phyloP scores from a whole-genome alignment of 2,888 invertebrate genomes.

The Drosophila multiciliata region DNA sequence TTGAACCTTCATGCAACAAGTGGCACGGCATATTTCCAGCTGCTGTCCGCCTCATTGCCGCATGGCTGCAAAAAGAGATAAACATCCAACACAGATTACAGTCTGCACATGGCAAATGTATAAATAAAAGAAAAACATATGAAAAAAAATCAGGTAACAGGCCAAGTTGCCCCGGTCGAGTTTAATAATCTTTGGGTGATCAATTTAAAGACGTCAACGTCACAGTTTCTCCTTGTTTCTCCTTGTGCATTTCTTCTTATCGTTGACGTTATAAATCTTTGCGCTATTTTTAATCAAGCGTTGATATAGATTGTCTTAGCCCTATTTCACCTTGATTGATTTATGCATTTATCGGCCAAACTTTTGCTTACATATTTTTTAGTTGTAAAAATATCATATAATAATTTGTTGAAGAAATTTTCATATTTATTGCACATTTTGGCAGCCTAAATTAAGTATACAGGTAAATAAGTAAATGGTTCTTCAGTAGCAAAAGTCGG shows the following conservation, averaged over 20 bases:
- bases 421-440: background rate
- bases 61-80: conserved; percentile 43
- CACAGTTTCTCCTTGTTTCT: background rate
- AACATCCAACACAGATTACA: conserved; percentile 21
- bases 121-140: background rate
- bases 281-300: background rate
- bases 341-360: background rate
- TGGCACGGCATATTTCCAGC: conserved; percentile 62
- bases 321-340: background rate
- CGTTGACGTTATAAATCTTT: background rate
- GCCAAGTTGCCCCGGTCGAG: background rate
- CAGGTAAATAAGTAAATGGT: background rate
- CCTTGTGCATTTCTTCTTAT: background rate
- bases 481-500: background rate
- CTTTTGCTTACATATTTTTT: background rate
- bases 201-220: background rate
- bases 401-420: background rate
- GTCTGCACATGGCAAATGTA: background rate
- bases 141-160: background rate
- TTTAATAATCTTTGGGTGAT: background rate
- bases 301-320: background rate
- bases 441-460: background rate
- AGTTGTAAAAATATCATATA: background rate
- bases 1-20: conserved; percentile 60
- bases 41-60: conserved; percentile 52